Conservation (phyloP, 2,797 vertebrate genomes). For the Chelmon rostratus region DNA sequence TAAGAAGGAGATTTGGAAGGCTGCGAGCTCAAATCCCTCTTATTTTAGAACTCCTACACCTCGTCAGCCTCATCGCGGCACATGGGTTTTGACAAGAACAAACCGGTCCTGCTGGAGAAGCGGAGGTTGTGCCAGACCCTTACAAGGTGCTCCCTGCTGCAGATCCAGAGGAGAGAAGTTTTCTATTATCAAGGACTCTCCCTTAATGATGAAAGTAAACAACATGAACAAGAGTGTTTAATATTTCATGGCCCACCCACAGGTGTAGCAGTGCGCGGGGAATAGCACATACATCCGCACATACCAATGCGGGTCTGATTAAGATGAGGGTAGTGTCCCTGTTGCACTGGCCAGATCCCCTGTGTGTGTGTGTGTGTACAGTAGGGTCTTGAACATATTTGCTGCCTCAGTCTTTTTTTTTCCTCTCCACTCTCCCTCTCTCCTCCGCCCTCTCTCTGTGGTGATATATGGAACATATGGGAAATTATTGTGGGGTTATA, state of each 20-base stretch:
- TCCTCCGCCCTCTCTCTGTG: constrained; percentile 71
- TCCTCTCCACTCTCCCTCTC: constrained; percentile 49
- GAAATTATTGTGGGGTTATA: constrained; percentile 87
- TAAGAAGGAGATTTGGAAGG: constrained; percentile 52
- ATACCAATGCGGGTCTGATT: constrained; percentile 59
- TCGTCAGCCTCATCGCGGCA: constrained; percentile 60
- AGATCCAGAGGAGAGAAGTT: constrained; percentile 68
- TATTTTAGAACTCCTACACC: constrained; percentile 66
- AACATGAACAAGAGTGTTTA: constrained; percentile 77
- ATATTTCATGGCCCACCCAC: constrained; percentile 82
- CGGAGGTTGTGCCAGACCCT: constrained; percentile 65
- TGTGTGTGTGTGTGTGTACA: constrained; percentile 37
- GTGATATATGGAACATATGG: constrained; percentile 87
- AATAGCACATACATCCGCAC: constrained; percentile 73
- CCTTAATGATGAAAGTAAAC: constrained; percentile 81
- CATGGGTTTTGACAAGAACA: constrained; percentile 70
- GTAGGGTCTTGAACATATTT: constrained; percentile 45
- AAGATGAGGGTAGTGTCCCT: constrained; percentile 66
- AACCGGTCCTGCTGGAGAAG: constrained; percentile 63
- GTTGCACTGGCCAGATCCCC: constrained; percentile 55
- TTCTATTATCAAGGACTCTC: constrained; percentile 73
- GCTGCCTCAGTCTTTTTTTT: constrained; percentile 58
- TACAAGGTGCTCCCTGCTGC: constrained; percentile 65
- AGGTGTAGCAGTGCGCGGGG: constrained; percentile 68
- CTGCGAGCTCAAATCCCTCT: constrained; percentile 69